Conservation (phyloP, 2,888 invertebrate species). For the Elgonia sp. region DNA sequence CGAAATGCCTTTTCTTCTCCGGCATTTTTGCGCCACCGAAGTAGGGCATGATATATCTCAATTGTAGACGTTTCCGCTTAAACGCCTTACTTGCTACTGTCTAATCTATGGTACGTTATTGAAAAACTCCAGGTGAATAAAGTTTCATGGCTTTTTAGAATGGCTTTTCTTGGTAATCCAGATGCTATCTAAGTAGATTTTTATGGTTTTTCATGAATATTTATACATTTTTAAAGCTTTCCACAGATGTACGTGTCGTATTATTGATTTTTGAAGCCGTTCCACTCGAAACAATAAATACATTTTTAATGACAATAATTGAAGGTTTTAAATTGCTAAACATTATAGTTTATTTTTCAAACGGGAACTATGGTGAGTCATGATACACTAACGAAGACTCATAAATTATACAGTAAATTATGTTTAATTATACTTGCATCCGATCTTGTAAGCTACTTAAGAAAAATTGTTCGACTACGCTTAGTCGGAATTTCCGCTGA, state of each 20-base stretch:
- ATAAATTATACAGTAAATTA: not conserved
- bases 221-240: slow-evolving; percentile 68
- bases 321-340: slow-evolving; percentile 28
- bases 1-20: slow-evolving; percentile 43
- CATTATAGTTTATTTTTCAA: not conserved
- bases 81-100: slow-evolving; percentile 66
- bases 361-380: too few species aligned
- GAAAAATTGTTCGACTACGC: not conserved
- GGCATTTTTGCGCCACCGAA: slow-evolving; percentile 20
- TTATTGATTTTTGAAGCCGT: slow-evolving; percentile 64
- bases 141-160: slow-evolving; percentile 69
- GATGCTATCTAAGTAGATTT: slow-evolving; percentile 65
- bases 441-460: not conserved
- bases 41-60: slow-evolving; percentile 61
- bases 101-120: slow-evolving; percentile 69
- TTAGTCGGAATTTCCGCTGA: not conserved
- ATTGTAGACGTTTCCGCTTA: slow-evolving; percentile 66
- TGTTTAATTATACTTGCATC: too few species aligned
- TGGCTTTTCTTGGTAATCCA: slow-evolving; percentile 66
- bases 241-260: slow-evolving; percentile 28
- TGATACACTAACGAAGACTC: not conserved
- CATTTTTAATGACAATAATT: slow-evolving; percentile 51
- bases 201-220: slow-evolving; percentile 71
- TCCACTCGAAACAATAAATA: slow-evolving; percentile 33
- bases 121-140: slow-evolving; percentile 69